Evolutionary conservation across 1,140 invertebrate genomes (phyloP).

Genomic region (Caenorhabditis inopinata): DNA sequence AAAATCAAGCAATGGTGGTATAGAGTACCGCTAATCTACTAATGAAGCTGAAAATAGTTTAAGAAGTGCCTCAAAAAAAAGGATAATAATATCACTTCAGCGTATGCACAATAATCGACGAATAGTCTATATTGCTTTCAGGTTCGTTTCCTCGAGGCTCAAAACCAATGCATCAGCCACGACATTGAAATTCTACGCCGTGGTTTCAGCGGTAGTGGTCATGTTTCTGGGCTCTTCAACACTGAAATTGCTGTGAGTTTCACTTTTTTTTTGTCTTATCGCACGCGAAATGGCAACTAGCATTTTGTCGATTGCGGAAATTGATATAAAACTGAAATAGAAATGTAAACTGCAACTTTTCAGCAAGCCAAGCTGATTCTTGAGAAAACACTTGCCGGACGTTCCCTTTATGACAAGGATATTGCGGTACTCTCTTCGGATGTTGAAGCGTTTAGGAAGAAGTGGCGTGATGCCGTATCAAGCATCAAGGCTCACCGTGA

Average conservation of each 20-base stretch:
- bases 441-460: background rate
- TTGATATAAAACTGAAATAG: background rate
- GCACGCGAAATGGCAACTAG: too few species aligned
- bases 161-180: conserved; percentile 1
- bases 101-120: too few species aligned
- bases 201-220: conserved; percentile 12
- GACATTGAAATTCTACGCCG: conserved; percentile 5
- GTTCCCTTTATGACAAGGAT: background rate
- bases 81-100: too few species aligned
- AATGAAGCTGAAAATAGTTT: too few species aligned
- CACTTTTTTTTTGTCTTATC: too few species aligned
- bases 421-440: background rate
- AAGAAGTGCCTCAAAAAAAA: too few species aligned
- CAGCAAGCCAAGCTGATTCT: conserved; percentile 10
- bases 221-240: background rate
- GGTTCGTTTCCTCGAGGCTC: conserved; percentile 35
- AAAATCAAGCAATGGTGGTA: too few species aligned
- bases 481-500: background rate
- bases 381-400: background rate
- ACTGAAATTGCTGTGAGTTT: background rate
- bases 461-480: background rate
- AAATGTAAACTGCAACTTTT: background rate
- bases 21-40: too few species aligned
- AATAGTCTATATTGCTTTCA: background rate
- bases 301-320: background rate